Percentiles rank a stretch among this genome's conserved stretches.
Conservation (phyloP, 2,797 vertebrate genomes). For the Sebastes elongatus region DNA sequence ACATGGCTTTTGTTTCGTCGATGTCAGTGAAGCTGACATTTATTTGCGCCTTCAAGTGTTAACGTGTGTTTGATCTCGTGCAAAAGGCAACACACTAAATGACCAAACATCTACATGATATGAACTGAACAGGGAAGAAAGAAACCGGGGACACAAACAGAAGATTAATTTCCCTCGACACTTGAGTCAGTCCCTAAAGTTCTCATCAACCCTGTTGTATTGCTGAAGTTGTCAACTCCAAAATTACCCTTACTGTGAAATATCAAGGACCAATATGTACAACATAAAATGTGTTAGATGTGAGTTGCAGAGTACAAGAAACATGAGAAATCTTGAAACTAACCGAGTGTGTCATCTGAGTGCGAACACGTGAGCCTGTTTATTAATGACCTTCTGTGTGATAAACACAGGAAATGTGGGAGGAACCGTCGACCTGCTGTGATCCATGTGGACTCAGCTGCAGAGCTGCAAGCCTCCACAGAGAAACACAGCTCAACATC, state of each 20-base stretch:
- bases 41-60: not conserved
- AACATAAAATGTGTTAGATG: not conserved
- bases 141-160: not conserved
- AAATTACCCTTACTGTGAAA: not conserved
- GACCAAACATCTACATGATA: not conserved
- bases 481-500: slow-evolving; percentile 10
- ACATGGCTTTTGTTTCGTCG: not conserved
- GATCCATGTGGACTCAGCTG: slow-evolving; percentile 69
- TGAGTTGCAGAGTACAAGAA: not conserved
- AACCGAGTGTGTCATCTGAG: not conserved
- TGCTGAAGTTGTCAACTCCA: not conserved
- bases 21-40: not conserved
- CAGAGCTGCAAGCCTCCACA: slow-evolving; percentile 49
- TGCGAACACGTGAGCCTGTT: slow-evolving; percentile 17
- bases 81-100: not conserved
- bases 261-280: not conserved
- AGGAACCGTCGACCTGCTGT: slow-evolving; percentile 36
- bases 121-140: not conserved
- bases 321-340: not conserved
- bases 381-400: slow-evolving; percentile 12
- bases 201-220: not conserved
- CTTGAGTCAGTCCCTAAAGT: not conserved
- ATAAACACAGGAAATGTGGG: slow-evolving; percentile 30
- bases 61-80: not conserved
- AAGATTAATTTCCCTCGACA: not conserved